Evolutionary conservation across 2,113 vertebrate species (phyloP), one percentile per base, ranked within the genome.

Genomic region (Cheilinus undulatus): DNA sequence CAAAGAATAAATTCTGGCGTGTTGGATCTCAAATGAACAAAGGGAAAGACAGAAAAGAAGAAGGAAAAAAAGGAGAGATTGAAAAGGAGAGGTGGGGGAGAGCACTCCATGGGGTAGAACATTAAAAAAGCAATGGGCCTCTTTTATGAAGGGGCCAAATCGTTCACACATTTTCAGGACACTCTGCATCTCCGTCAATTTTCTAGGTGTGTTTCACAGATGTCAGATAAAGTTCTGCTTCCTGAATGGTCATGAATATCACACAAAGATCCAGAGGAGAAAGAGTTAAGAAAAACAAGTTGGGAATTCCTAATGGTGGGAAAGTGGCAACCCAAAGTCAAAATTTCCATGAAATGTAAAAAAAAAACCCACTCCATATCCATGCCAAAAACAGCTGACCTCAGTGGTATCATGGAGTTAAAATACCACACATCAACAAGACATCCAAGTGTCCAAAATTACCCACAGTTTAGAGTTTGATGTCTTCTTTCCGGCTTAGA

Each of bases 81-180:
- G 42, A 64, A 73, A 64, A 40, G 3, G 32, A 65, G 60, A 11
- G 34, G 58, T 48, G 19, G 24, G 61, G 64, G 34, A 69, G 85
- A 70, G 53, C 76, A 11, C 78, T 69, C 64, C 73, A 86, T 81
- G 82, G 78, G 86, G 85, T 73, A 64, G 73, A 76, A 87, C 66
- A 62, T 82, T 79, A 84, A 80, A 80, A 89, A 88, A 76, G 63
- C 13, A 84, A 73, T 1, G 69, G 86, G 89, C 83, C 85, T 87
- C 84, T 92, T 91, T 92, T 91, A 91, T 87, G 88, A 92, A 91
- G 84, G 86, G 76, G 81, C 87, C 86, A 93, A 93, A 93, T 92
- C 85, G 85, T 91, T 92, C 88, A 69, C 93, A 93, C 93, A 92
- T 93, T 93, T 93, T 91, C 89, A 86, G 81, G 86, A 91, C 83